Conservation (phyloP, 1,140 invertebrate genomes). For the Drosophila erecta region DNA sequence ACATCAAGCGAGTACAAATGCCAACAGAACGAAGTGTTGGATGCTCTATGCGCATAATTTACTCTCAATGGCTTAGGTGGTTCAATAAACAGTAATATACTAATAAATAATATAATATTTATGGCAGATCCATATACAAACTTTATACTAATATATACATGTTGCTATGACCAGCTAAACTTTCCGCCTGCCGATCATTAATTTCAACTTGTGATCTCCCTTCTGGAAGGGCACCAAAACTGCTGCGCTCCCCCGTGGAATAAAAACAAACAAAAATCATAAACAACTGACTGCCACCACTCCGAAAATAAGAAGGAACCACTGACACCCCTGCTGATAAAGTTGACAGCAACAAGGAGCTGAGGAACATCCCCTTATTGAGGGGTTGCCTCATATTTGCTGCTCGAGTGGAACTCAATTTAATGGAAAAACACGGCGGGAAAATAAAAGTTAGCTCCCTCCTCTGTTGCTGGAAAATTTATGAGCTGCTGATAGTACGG, state of each 20-base stretch:
- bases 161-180: neutral
- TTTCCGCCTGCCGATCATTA: constrained; percentile 6
- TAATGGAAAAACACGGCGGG: constrained; percentile 77
- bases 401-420: constrained; percentile 79
- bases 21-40: constrained; percentile 20
- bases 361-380: constrained; percentile 35
- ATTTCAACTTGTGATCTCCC: constrained; percentile 11
- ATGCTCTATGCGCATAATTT: constrained; percentile 26
- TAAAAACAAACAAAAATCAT: constrained; percentile 68
- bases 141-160: no score
- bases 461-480: constrained; percentile 55
- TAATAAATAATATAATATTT: neutral
- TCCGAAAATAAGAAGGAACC: constrained; percentile 1
- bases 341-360: constrained; percentile 59
- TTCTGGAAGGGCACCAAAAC: constrained; percentile 22
- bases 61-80: neutral
- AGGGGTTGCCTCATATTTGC: constrained; percentile 61
- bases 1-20: neutral
- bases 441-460: constrained; percentile 68
- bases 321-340: constrained; percentile 47
- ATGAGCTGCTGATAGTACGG: constrained; percentile 69
- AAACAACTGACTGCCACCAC: constrained; percentile 58
- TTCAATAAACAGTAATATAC: neutral
- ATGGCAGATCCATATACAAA: neutral
- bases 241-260: constrained; percentile 6